Evolutionary conservation across 2,888 invertebrate genomes (phyloP).

Genomic region (Lampropteryx suffumata): DNA sequence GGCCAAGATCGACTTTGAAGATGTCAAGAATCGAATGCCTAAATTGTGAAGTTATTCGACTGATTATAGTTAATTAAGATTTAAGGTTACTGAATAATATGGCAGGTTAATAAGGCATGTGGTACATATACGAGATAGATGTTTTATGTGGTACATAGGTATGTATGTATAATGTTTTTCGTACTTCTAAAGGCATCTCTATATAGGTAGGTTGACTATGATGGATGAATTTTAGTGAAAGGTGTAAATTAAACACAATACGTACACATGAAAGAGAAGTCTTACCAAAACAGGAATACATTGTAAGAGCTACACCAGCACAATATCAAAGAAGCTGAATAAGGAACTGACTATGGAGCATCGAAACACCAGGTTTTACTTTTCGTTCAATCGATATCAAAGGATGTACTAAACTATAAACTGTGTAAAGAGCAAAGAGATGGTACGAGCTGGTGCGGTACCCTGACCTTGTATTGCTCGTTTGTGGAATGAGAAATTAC

Average conservation of each 20-base stretch:
- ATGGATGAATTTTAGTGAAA: constrained; percentile 4
- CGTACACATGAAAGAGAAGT: constrained; percentile 16
- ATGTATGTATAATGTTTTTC: too few relatives aligned
- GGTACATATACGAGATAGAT: too few relatives aligned
- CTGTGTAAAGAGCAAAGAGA: constrained; percentile 58
- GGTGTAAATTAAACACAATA: constrained; percentile 17
- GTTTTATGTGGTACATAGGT: too few relatives aligned
- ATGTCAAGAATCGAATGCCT: not conserved
- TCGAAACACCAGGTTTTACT: constrained; percentile 32
- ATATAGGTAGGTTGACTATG: too few relatives aligned
- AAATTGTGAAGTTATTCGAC: too few relatives aligned
- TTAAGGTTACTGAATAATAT: too few relatives aligned
- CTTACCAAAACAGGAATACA: constrained; percentile 22
- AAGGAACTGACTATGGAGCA: constrained; percentile 33
- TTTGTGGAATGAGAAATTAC: constrained; percentile 53
- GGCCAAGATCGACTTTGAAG: too few relatives aligned
- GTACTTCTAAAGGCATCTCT: too few relatives aligned
- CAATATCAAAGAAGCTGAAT: constrained; percentile 26
- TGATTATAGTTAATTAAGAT: too few relatives aligned
- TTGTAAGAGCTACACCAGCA: constrained; percentile 22
- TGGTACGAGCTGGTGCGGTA: constrained; percentile 79
- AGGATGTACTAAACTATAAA: constrained; percentile 51
- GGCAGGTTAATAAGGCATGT: too few relatives aligned
- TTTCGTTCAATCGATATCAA: constrained; percentile 45
- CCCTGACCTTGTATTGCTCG: constrained; percentile 69